Conservation (phyloP, 1,140 invertebrate species). For the Frieseomelitta varia region DNA sequence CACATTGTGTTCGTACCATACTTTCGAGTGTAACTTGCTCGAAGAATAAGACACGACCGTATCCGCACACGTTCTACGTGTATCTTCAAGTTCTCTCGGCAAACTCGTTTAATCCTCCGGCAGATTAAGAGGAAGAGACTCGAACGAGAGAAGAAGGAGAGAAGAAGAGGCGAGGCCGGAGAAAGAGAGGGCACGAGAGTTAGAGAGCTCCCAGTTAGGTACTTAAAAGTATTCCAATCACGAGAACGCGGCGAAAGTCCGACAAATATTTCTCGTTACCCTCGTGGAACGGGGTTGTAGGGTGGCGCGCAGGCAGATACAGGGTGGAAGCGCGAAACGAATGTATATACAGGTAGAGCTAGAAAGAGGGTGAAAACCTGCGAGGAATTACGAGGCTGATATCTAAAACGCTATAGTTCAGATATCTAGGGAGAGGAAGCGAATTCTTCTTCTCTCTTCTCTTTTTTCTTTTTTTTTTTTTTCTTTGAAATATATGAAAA, state of each 20-base stretch:
- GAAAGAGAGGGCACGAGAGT: conserved; percentile 29
- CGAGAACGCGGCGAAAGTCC: conserved; percentile 65
- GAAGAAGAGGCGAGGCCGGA: conserved; percentile 4
- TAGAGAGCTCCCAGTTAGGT: conserved; percentile 58
- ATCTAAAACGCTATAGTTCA: no score
- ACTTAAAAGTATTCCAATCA: conserved; percentile 75
- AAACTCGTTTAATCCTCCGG: conserved; percentile 75
- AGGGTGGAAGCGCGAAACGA: background rate
- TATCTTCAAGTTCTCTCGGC: conserved; percentile 66
- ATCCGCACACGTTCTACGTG: background rate
- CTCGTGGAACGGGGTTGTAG: conserved; percentile 37
- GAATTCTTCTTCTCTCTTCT: background rate
- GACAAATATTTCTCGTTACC: conserved; percentile 65
- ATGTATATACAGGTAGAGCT: background rate
- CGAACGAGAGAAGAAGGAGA: background rate
- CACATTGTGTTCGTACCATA: background rate
- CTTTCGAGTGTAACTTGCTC: no score
- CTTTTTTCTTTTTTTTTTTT: no score
- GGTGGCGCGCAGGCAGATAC: background rate
- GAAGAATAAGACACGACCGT: background rate
- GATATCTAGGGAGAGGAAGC: background rate
- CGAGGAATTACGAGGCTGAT: conserved; percentile 12
- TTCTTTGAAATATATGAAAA: background rate
- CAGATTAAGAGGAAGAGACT: conserved; percentile 74
- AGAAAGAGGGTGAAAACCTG: conserved; percentile 33